These are phyloP conservation scores for Pluvialis apricaria DNA, from an alignment of 2,113 vertebrate genomes.

Conservation along the genomic window DNA sequence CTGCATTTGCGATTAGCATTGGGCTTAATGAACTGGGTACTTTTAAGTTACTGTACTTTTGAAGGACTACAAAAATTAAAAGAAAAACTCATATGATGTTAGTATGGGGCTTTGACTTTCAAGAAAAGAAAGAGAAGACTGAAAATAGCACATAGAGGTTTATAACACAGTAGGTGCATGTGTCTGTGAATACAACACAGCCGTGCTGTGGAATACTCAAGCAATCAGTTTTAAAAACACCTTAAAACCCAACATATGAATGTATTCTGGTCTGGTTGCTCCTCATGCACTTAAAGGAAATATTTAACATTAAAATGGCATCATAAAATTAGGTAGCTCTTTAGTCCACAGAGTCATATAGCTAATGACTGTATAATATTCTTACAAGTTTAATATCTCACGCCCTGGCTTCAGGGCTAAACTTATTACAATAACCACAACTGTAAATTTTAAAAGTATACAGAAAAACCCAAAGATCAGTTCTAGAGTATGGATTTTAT, in stretches of 20 bases:
- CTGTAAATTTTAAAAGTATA: slow-evolving; percentile 15
- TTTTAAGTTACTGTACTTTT: not conserved
- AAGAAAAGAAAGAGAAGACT: not conserved
- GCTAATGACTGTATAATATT: not conserved
- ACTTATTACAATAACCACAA: not conserved
- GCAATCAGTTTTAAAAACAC: not conserved
- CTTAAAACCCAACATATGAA: not conserved
- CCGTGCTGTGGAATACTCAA: not conserved
- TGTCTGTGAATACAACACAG: not conserved
- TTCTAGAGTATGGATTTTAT: slow-evolving; percentile 27
- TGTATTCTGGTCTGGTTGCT: not conserved
- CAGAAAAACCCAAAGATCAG: slow-evolving; percentile 28
- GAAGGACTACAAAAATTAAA: not conserved
- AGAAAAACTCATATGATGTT: not conserved
- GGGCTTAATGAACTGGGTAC: not conserved
- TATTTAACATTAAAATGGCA: not conserved
- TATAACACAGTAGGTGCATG: not conserved
- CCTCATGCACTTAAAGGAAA: slow-evolving; percentile 17
- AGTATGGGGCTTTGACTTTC: not conserved
- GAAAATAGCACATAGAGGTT: not conserved
- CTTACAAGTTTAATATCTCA: not conserved
- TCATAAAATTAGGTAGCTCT: slow-evolving; percentile 20
- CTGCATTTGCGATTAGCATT: not conserved
- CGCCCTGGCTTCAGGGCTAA: not conserved
- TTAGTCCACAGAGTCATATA: not conserved